Conservation (phyloP, 2,888 invertebrate species). For the Drosophila mercatorum region DNA sequence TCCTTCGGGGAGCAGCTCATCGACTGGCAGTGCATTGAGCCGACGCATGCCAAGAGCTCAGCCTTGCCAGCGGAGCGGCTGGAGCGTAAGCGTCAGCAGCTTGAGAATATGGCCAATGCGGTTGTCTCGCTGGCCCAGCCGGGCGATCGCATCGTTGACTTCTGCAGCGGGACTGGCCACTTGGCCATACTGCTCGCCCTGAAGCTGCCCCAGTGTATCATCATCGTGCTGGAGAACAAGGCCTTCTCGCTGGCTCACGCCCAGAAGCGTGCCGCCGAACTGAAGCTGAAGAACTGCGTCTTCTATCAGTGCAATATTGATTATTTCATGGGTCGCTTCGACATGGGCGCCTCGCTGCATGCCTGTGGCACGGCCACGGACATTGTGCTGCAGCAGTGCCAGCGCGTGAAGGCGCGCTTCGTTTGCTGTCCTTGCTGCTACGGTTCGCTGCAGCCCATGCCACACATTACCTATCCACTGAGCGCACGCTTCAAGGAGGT, state of each 20-base stretch:
- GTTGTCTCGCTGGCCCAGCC: slow-evolving; percentile 89
- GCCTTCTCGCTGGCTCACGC: slow-evolving; percentile 93
- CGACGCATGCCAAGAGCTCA: slow-evolving; percentile 91
- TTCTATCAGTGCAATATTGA: slow-evolving; percentile 96
- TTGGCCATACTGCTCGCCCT: slow-evolving; percentile 94
- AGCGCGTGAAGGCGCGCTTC: slow-evolving; percentile 91
- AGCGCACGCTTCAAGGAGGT: slow-evolving; percentile 87
- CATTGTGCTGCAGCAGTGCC: slow-evolving; percentile 93
- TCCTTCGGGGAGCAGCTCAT: slow-evolving; percentile 83
- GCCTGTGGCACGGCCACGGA: slow-evolving; percentile 98
- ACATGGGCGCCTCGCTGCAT: slow-evolving; percentile 95
- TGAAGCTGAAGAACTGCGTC: slow-evolving; percentile 90
- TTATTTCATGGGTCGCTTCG: slow-evolving; percentile 92
- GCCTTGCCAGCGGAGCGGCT: slow-evolving; percentile 91
- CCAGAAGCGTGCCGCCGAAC: slow-evolving; percentile 87
- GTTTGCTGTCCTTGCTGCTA: slow-evolving; percentile 98
- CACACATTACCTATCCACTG: slow-evolving; percentile 92
- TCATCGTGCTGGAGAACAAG: slow-evolving; percentile 96
- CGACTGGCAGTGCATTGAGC: slow-evolving; percentile 89
- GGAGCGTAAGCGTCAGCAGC: slow-evolving; percentile 92
- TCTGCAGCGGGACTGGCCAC: slow-evolving; percentile 97
- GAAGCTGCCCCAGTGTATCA: slow-evolving; percentile 90
- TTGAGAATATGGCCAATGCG: slow-evolving; percentile 93
- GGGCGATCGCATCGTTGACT: slow-evolving; percentile 93
- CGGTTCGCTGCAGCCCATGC: slow-evolving; percentile 92